Evolutionary conservation across 53 echinoderm and acorn worm genomes (phyloP).

Genomic region (Paelopatides confundens): DNA sequence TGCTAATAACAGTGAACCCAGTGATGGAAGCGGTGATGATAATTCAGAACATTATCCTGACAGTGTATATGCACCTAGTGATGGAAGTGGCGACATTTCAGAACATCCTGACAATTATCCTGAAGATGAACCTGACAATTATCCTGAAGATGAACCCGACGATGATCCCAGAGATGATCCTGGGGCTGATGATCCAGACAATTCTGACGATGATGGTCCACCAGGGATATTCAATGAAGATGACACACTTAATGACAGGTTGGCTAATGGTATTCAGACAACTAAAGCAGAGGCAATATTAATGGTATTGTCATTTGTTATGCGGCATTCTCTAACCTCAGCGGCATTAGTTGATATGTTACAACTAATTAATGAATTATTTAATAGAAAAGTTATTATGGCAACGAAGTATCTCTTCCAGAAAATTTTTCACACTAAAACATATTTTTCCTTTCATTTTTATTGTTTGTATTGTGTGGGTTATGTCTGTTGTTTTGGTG

Average conservation of each 20-base stretch:
- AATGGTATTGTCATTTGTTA: slow-evolving; percentile 64
- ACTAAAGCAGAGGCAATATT: slow-evolving; percentile 58
- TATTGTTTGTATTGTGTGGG: not conserved
- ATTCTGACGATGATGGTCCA: not conserved
- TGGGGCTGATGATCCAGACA: too few relatives aligned
- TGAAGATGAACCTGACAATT: too few relatives aligned
- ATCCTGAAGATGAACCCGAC: too few relatives aligned
- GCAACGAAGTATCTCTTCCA: not conserved
- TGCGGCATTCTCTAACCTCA: slow-evolving; percentile 54
- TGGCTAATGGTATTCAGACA: slow-evolving; percentile 25
- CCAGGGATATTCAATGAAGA: not conserved
- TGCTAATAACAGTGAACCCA: too few relatives aligned
- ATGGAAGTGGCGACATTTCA: not conserved
- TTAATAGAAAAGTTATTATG: not conserved
- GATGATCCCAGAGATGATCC: too few relatives aligned
- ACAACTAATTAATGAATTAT: slow-evolving; percentile 1
- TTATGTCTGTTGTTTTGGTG: not conserved
- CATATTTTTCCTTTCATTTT: slow-evolving; percentile 10
- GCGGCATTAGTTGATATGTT: slow-evolving; percentile 1
- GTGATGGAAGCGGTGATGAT: not conserved
- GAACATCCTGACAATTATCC: not conserved
- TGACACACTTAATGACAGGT: slow-evolving; percentile 40
- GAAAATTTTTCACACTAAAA: not conserved
- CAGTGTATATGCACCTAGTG: not conserved
- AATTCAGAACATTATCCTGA: not conserved